Evolutionary conservation across 2,888 invertebrate species (phyloP).

Genomic region (Melitaea athalia): DNA sequence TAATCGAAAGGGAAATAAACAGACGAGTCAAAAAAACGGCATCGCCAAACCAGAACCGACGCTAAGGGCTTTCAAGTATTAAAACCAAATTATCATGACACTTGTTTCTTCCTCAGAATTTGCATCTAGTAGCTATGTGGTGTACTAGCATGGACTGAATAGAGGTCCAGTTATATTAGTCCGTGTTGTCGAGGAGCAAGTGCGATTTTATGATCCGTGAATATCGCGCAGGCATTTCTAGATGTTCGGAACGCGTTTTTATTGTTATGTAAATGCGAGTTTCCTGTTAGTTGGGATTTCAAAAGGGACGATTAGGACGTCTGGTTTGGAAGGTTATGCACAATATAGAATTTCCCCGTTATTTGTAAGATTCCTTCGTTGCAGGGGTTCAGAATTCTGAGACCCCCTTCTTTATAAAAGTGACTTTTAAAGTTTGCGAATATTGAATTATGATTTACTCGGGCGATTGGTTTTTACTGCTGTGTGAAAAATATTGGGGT

Average conservation of each 20-base stretch:
- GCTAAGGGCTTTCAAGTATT: conserved; percentile 56
- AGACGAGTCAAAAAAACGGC: conserved; percentile 60
- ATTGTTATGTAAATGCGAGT: conserved; percentile 82
- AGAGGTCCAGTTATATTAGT: conserved; percentile 71
- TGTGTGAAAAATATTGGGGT: conserved; percentile 32
- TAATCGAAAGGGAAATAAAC: conserved; percentile 40
- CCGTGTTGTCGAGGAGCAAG: conserved; percentile 66
- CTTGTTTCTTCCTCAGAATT: conserved; percentile 49
- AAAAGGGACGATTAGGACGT: conserved; percentile 81
- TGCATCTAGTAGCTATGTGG: conserved; percentile 51
- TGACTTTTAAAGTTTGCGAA: conserved; percentile 66
- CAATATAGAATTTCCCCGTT: conserved; percentile 69
- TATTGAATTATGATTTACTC: conserved; percentile 66
- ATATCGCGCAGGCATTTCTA: conserved; percentile 81
- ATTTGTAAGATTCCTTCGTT: conserved; percentile 70
- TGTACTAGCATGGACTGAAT: conserved; percentile 49
- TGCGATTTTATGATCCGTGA: conserved; percentile 81
- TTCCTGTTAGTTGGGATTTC: conserved; percentile 81
- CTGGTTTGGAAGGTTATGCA: conserved; percentile 80
- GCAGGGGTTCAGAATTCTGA: conserved; percentile 62
- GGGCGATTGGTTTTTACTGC: conserved; percentile 63
- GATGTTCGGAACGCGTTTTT: conserved; percentile 82
- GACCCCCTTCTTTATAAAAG: conserved; percentile 56
- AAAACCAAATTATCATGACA: conserved; percentile 65
- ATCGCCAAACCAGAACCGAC: conserved; percentile 58